phyloP scores from a whole-genome alignment of 2,888 invertebrate genomes.

The Muschampia staudingeri region DNA sequence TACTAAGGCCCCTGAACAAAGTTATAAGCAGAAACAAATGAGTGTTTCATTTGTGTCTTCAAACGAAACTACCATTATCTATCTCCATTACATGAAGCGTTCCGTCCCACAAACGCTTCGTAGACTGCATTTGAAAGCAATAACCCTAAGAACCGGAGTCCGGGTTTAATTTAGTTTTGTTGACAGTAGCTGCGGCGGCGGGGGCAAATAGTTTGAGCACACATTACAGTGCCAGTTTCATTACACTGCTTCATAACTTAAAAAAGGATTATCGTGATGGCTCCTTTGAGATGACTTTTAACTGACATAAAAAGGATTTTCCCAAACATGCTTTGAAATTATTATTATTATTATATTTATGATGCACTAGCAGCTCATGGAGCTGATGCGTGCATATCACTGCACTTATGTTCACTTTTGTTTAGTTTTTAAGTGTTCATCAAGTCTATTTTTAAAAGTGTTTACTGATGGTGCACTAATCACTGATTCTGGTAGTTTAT shows the following conservation, averaged over 20 bases:
- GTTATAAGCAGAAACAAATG: not conserved
- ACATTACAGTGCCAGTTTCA: conserved; percentile 27
- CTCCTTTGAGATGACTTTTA: not conserved
- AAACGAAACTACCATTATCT: conserved; percentile 25
- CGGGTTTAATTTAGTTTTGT: conserved; percentile 45
- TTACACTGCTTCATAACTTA: not conserved
- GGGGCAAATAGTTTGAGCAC: conserved; percentile 47
- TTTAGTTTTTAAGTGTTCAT: too few species aligned
- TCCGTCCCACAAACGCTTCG: conserved; percentile 13
- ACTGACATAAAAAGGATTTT: too few species aligned
- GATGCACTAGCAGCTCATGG: too few species aligned
- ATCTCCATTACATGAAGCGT: conserved; percentile 35
- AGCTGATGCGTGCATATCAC: too few species aligned
- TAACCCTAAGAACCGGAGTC: conserved; percentile 40
- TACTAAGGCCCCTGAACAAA: too few species aligned
- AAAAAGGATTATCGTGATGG: not conserved
- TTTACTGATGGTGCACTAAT: too few species aligned
- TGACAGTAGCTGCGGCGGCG: conserved; percentile 40
- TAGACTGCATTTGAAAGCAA: conserved; percentile 45
- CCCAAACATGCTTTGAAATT: too few species aligned
- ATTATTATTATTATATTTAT: too few species aligned
- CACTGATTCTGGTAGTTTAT: too few species aligned
- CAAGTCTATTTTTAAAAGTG: too few species aligned
- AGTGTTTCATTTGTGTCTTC: conserved; percentile 3
- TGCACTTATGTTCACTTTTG: too few species aligned